Evolutionary conservation across 1,140 invertebrate species (phyloP).

Genomic region (Pantala flavescens): DNA sequence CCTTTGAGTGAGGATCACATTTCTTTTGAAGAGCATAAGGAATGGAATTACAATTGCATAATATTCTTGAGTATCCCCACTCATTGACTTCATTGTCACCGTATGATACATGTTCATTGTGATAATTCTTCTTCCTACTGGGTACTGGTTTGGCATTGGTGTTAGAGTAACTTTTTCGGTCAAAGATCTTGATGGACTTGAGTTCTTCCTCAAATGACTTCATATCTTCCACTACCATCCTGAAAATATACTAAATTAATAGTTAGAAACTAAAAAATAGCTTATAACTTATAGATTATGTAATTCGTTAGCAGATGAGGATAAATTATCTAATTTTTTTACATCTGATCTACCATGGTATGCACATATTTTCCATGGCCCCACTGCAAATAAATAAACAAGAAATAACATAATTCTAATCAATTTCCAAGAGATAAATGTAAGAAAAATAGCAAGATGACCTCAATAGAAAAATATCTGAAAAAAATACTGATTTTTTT

Average conservation of each 20-base stretch:
- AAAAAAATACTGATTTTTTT: no score
- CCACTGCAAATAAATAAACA: no score
- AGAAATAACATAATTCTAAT: no score
- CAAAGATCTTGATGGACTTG: not conserved
- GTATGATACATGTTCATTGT: not conserved
- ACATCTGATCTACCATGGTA: no score
- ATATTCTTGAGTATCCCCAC: not conserved
- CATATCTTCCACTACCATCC: not conserved
- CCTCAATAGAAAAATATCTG: no score
- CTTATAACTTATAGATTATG: no score
- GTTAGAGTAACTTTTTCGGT: not conserved
- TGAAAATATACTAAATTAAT: not conserved
- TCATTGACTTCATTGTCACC: not conserved
- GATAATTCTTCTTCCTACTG: not conserved
- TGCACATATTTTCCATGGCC: no score
- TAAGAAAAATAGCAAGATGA: no score
- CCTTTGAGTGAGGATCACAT: not conserved
- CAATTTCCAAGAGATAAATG: no score
- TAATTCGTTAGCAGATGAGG: no score
- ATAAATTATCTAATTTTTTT: no score
- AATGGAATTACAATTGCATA: not conserved
- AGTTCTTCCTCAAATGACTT: slow-evolving; percentile 1
- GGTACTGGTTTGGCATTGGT: not conserved
- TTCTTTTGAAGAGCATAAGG: not conserved
- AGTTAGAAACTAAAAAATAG: no score